Percentiles rank a stretch among this genome's conserved stretches.
Conservation (phyloP, 2,113 vertebrate genomes). For the Tapirus terrestris region DNA sequence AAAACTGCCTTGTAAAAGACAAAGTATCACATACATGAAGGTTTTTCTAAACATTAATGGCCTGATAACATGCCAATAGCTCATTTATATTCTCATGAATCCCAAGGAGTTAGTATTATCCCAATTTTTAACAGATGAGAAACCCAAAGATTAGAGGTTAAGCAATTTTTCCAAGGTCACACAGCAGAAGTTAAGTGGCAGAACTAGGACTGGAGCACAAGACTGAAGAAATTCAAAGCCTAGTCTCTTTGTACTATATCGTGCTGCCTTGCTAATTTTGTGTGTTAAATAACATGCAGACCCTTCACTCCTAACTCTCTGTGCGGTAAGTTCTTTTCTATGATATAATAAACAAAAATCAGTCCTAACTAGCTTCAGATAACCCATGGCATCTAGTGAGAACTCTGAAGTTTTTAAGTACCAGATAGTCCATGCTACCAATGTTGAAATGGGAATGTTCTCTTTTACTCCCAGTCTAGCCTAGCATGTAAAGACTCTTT, state of each 20-base stretch:
- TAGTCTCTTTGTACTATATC: background rate
- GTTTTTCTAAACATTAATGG: slow-evolving; percentile 31
- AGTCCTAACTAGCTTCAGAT: slow-evolving; percentile 30
- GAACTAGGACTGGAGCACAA: background rate
- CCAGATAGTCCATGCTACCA: background rate
- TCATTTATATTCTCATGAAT: slow-evolving; percentile 2
- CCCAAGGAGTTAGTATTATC: background rate
- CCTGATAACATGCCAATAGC: background rate
- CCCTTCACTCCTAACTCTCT: background rate
- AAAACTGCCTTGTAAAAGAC: slow-evolving; percentile 48
- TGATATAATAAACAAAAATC: background rate
- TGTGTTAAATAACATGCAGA: background rate
- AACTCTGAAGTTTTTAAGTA: slow-evolving; percentile 5
- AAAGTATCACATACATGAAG: slow-evolving; percentile 7
- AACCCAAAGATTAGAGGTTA: slow-evolving; percentile 24
- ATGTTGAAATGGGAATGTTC: slow-evolving; percentile 38
- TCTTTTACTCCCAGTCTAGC: slow-evolving; percentile 42
- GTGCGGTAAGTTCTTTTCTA: slow-evolving; percentile 21
- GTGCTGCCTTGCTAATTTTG: background rate
- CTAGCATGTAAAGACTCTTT: slow-evolving; percentile 11
- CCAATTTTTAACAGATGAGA: slow-evolving; percentile 50
- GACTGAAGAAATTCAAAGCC: slow-evolving; percentile 47
- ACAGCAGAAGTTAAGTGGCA: background rate
- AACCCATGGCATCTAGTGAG: background rate
- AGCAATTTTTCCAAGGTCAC: slow-evolving; percentile 13